Percentiles rank a stretch among this genome's conserved stretches.
Conservation (phyloP, 53 echinoderm and acorn worm species). For the Astropecten irregularis region DNA sequence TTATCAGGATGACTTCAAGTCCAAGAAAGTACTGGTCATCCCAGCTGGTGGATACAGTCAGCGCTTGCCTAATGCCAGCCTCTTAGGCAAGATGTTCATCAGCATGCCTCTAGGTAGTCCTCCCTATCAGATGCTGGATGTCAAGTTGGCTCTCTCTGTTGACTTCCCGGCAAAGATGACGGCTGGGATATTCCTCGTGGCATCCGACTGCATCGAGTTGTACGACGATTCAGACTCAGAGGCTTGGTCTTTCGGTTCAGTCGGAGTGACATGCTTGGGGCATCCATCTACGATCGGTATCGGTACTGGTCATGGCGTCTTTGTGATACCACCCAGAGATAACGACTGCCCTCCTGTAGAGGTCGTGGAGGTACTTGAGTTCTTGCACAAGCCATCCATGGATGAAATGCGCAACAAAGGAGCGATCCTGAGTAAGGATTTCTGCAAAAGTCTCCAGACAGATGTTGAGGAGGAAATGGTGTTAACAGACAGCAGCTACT, state of each 20-base stretch:
- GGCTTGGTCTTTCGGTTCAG: constrained; percentile 70
- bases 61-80: constrained; percentile 79
- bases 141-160: constrained; percentile 77
- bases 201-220: constrained; percentile 79
- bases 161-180: constrained; percentile 84
- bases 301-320: constrained; percentile 89
- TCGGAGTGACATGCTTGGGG: constrained; percentile 84
- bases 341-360: constrained; percentile 41
- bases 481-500: constrained; percentile 86
- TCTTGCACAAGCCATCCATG: constrained; percentile 79
- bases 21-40: constrained; percentile 74
- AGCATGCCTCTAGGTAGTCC: constrained; percentile 80
- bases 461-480: constrained; percentile 62
- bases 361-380: constrained; percentile 69
- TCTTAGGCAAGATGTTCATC: constrained; percentile 89
- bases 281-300: constrained; percentile 80
- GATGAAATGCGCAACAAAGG: constrained; percentile 67
- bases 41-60: constrained; percentile 95
- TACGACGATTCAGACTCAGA: constrained; percentile 63
- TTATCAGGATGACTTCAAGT: constrained; percentile 57
- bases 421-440: constrained; percentile 52
- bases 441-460: constrained; percentile 25
- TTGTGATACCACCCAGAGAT: constrained; percentile 33
- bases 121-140: constrained; percentile 86
- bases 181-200: constrained; percentile 77